A percentile compares a stretch with the other conserved stretches of the same genome.
These are phyloP conservation scores for Gouania willdenowi DNA, from an alignment of 2,797 vertebrate species.

Conservation along the genomic window DNA sequence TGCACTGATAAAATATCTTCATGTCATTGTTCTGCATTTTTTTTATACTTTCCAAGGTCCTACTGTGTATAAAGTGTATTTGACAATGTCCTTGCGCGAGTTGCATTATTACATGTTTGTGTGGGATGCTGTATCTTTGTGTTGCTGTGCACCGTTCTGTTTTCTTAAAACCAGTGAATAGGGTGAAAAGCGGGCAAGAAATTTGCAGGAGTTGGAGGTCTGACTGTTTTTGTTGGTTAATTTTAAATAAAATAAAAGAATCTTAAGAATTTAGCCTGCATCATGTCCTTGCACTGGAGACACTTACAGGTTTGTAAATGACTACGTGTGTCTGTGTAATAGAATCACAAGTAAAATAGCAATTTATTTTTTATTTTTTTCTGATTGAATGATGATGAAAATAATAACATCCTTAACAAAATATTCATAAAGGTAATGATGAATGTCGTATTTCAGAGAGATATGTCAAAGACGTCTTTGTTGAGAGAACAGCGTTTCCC, in stretches of 20 bases:
- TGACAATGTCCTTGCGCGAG: constrained; percentile 25
- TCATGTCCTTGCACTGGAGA: constrained; percentile 33
- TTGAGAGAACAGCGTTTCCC: constrained; percentile 62
- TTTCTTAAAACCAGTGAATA: constrained; percentile 42
- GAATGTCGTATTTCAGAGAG: constrained; percentile 66
- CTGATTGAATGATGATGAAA: constrained; percentile 71
- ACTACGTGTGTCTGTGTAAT: constrained; percentile 19
- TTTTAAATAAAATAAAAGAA: constrained; percentile 63
- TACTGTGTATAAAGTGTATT: constrained; percentile 1
- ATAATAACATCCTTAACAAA: constrained; percentile 74
- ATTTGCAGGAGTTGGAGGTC: constrained; percentile 60
- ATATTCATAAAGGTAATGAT: constrained; percentile 72
- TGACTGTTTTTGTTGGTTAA: constrained; percentile 41
- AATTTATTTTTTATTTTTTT: too few species aligned
- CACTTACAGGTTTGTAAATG: constrained; percentile 37
- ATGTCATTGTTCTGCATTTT: constrained; percentile 27
- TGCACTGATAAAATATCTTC: constrained; percentile 6
- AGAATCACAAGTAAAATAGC: constrained; percentile 49
- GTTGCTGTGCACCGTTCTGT: constrained; percentile 18
- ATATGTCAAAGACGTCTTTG: constrained; percentile 61
- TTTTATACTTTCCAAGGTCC: constrained; percentile 44
- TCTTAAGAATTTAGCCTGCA: constrained; percentile 27
- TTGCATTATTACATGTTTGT: constrained; percentile 11
- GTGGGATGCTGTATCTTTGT: constrained; percentile 12
- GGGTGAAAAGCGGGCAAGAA: constrained; percentile 11